Evolutionary conservation across 2,113 vertebrate genomes (phyloP).

Genomic region (Neogale vison): DNA sequence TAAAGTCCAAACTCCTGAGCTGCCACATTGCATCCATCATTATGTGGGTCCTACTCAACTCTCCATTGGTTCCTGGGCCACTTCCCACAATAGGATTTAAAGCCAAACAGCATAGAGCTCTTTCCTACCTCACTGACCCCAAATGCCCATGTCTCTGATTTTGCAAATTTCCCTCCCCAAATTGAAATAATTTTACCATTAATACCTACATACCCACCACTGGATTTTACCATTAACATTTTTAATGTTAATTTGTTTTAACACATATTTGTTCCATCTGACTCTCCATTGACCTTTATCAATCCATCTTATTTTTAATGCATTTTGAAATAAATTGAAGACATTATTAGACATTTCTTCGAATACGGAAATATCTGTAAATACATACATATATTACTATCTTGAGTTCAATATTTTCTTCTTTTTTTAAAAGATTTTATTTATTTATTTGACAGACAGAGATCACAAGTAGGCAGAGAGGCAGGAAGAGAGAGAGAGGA

Average conservation of each 20-base stretch:
- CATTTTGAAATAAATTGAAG: conserved; percentile 16
- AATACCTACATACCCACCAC: background rate
- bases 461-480: no score
- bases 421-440: no score
- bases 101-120: background rate
- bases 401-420: background rate
- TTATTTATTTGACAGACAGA: no score
- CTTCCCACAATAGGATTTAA: conserved; percentile 8
- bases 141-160: conserved; percentile 25
- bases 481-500: no score
- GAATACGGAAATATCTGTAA: background rate
- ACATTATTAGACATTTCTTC: background rate
- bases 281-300: background rate
- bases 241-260: conserved; percentile 11
- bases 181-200: conserved; percentile 45
- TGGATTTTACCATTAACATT: conserved; percentile 28
- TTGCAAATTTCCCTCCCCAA: background rate
- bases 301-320: conserved; percentile 21
- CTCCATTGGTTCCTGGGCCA: background rate
- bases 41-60: background rate
- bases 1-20: background rate
- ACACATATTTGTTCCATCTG: background rate
- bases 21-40: background rate
- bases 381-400: background rate
- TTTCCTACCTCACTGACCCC: background rate